These are phyloP conservation scores for Sylvilagus bachmani DNA, from an alignment of 2,113 vertebrate species.

Conservation along the genomic window DNA sequence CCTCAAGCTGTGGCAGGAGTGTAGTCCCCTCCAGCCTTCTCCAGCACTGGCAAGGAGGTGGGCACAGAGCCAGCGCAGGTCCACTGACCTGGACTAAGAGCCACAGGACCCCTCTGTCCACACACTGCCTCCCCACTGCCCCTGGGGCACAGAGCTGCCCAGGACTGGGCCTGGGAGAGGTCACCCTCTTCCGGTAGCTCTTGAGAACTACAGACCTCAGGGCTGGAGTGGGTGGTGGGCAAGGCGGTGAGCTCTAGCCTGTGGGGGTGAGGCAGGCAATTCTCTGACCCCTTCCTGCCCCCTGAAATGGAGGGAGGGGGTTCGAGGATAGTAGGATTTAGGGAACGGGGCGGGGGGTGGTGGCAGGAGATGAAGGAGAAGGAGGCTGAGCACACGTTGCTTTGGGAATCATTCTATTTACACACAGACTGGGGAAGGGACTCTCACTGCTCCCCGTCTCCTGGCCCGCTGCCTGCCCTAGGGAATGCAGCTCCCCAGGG, in stretches of 20 bases:
- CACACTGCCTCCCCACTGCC: conserved; percentile 22
- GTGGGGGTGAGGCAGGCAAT: background rate
- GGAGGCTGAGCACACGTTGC: background rate
- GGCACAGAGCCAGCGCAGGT: conserved; percentile 55
- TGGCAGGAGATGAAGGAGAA: background rate
- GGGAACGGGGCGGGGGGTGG: background rate
- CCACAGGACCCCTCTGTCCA: background rate
- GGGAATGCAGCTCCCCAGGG: background rate
- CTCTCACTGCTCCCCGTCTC: background rate
- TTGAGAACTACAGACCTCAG: background rate
- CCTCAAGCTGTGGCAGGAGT: conserved; percentile 13
- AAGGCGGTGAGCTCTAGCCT: background rate
- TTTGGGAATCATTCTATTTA: conserved; percentile 54
- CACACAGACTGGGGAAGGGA: conserved; percentile 14
- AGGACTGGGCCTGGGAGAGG: background rate
- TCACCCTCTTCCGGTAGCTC: background rate
- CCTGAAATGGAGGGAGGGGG: background rate
- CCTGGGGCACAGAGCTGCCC: background rate
- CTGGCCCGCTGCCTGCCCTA: background rate
- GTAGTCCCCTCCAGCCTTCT: conserved; percentile 6
- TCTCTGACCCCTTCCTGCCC: background rate
- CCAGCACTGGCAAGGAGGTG: conserved; percentile 43
- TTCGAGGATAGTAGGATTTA: background rate
- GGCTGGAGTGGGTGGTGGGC: background rate
- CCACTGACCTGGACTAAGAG: conserved; percentile 40